A percentile compares a stretch with the other conserved stretches of the same genome.
phyloP scores from a whole-genome alignment of 2,797 vertebrate genomes.

The Epinephelus coioides region DNA sequence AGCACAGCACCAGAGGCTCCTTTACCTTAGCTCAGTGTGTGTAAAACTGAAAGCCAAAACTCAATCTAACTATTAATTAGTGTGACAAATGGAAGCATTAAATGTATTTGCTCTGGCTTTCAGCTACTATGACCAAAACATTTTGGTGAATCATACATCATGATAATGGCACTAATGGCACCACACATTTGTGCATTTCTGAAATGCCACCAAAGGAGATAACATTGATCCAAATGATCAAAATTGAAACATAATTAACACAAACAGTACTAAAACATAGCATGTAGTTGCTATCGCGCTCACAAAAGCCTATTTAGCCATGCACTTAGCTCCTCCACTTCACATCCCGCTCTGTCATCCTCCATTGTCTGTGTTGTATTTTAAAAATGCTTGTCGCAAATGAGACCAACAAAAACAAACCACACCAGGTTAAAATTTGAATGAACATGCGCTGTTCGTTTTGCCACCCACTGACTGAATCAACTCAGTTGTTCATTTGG shows the following conservation, averaged over 20 bases:
- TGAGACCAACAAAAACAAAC: background rate
- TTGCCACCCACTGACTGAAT: background rate
- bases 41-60: background rate
- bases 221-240: background rate
- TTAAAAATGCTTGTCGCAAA: slow-evolving; percentile 1
- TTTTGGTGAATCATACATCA: background rate
- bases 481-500: slow-evolving; percentile 1
- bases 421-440: slow-evolving; percentile 1
- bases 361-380: background rate
- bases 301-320: background rate
- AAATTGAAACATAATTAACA: background rate
- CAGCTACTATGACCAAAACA: background rate
- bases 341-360: background rate
- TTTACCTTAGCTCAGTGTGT: background rate
- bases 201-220: background rate
- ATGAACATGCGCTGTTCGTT: background rate
- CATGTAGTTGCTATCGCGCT: background rate
- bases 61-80: background rate
- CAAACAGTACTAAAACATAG: background rate
- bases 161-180: background rate
- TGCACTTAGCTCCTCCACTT: background rate
- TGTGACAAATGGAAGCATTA: background rate
- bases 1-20: background rate
- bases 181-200: background rate
- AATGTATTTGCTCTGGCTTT: background rate